Conservation (phyloP, 2,113 vertebrate genomes). For the Amphilophus citrinellus region DNA sequence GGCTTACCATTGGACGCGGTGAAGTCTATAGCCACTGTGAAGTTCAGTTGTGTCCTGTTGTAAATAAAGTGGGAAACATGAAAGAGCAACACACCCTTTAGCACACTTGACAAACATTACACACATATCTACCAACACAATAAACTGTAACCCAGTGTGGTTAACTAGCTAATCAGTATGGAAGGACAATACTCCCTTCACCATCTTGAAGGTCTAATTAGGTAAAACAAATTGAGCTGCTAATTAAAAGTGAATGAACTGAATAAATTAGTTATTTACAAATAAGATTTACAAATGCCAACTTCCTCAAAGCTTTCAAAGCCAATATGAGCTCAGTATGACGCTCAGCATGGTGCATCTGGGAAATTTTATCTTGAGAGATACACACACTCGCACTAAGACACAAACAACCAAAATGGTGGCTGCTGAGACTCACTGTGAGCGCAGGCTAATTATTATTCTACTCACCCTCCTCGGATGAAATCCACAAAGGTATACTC, state of each 20-base stretch:
- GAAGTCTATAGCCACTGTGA: slow-evolving; percentile 98
- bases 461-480: slow-evolving; percentile 96
- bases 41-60: slow-evolving; percentile 95
- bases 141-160: background rate
- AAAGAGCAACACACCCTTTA: slow-evolving; percentile 4
- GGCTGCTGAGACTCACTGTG: slow-evolving; percentile 17
- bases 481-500: slow-evolving; percentile 99
- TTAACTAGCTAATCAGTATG: slow-evolving; percentile 37
- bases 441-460: slow-evolving; percentile 59
- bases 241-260: slow-evolving; percentile 58
- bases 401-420: slow-evolving; percentile 11
- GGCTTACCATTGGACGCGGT: slow-evolving; percentile 96
- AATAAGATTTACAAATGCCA: slow-evolving; percentile 15
- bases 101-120: background rate
- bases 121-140: background rate
- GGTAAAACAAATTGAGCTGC: slow-evolving; percentile 46
- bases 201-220: slow-evolving; percentile 42
- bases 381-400: background rate
- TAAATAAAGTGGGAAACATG: slow-evolving; percentile 15
- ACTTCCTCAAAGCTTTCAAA: background rate
- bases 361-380: slow-evolving; percentile 26
- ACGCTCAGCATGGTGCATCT: slow-evolving; percentile 7
- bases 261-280: slow-evolving; percentile 53
- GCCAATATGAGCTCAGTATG: slow-evolving; percentile 8
- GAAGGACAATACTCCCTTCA: slow-evolving; percentile 1